These are phyloP conservation scores for Polydrusus pterygomalis DNA, from an alignment of 2,888 invertebrate genomes.

Conservation along the genomic window DNA sequence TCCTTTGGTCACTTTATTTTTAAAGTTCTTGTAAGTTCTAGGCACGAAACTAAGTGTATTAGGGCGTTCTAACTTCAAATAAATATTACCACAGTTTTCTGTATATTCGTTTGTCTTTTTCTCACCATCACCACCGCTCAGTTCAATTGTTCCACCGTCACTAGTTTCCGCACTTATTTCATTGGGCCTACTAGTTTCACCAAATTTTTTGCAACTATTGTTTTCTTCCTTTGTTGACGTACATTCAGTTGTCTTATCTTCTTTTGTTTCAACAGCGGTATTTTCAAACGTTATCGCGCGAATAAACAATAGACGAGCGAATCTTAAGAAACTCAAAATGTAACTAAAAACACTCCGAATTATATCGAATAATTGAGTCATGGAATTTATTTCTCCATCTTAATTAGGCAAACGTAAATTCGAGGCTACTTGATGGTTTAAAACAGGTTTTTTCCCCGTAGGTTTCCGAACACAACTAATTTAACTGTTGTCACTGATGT, in stretches of 20 bases:
- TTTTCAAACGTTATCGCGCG: conserved; percentile 5
- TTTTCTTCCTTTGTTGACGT: not conserved
- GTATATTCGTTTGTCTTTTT: not conserved
- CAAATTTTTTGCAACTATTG: conserved; percentile 2
- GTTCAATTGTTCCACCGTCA: not conserved
- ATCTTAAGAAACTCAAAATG: conserved; percentile 18
- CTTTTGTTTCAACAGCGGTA: not conserved
- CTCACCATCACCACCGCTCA: not conserved
- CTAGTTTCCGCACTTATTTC: not conserved
- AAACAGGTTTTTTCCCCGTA: not conserved
- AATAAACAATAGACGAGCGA: not conserved
- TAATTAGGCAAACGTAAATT: not conserved
- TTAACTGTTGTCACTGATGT: not conserved
- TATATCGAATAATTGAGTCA: not conserved
- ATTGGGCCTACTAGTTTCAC: not conserved
- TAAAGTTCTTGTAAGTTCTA: conserved; percentile 39
- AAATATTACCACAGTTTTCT: not conserved
- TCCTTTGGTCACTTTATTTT: conserved; percentile 23
- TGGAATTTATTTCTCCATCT: conserved; percentile 8
- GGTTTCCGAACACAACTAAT: not conserved
- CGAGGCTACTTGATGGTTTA: not conserved
- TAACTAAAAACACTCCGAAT: conserved; percentile 27
- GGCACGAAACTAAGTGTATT: conserved; percentile 35
- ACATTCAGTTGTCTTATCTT: not conserved
- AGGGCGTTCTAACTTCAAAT: conserved; percentile 34